phyloP scores from a whole-genome alignment of 2,797 vertebrate genomes.

The Fundulus diaphanus region DNA sequence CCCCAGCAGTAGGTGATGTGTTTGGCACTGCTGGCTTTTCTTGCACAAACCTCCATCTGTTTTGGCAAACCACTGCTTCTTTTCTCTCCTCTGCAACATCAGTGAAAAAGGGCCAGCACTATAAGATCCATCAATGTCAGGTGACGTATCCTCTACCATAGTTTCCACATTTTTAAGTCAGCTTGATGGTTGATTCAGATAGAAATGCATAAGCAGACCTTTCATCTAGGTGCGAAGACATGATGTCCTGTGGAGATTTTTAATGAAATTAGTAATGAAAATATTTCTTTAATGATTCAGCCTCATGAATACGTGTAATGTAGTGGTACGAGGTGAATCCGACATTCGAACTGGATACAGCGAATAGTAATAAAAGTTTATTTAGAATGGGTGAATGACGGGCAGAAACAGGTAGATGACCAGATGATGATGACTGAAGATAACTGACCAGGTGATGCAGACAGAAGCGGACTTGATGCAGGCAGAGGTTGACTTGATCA shows the following conservation, averaged over 20 bases:
- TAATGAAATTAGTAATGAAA: background rate
- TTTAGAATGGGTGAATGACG: no score
- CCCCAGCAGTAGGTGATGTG: background rate
- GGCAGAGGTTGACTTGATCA: no score
- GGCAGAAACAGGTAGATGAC: no score
- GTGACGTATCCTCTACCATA: background rate
- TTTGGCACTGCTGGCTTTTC: background rate
- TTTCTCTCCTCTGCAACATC: constrained; percentile 7
- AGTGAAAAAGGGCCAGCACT: background rate
- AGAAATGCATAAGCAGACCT: constrained; percentile 10
- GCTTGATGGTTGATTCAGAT: background rate
- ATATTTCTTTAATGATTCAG: constrained; percentile 6
- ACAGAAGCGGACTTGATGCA: no score
- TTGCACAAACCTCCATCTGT: constrained; percentile 12
- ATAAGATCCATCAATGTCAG: constrained; percentile 3
- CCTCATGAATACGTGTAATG: no score
- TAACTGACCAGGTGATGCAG: no score
- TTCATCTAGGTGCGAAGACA: background rate
- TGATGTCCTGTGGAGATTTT: background rate
- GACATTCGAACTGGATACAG: no score
- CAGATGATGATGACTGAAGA: no score
- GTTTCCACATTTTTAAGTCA: constrained; percentile 4
- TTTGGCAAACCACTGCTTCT: constrained; percentile 9
- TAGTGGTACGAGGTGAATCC: no score
- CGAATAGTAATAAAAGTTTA: no score